Evolutionary conservation across 2,113 vertebrate species (phyloP).

Genomic region (Rhinoderma darwinii): DNA sequence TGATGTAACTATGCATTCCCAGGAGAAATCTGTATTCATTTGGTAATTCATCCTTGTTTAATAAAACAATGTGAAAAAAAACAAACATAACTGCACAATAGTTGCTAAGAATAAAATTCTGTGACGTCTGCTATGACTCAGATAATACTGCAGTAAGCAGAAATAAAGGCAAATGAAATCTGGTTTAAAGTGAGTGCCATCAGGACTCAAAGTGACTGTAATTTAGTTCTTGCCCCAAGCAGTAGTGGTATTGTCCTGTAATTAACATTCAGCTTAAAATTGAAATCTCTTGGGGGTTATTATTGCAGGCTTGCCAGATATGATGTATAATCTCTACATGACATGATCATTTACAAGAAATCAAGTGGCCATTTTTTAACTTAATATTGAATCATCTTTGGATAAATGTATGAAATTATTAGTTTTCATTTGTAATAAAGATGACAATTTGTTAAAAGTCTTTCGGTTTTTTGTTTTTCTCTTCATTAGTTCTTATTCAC

Average conservation of each 20-base stretch:
- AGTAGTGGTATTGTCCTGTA: background rate
- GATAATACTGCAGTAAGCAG: background rate
- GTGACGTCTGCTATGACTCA: slow-evolving; percentile 13
- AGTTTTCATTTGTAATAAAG: too few relatives aligned
- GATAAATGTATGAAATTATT: too few relatives aligned
- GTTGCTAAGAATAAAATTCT: background rate
- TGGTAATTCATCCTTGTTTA: background rate
- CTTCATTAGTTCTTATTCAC: too few relatives aligned
- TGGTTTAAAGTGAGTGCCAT: background rate
- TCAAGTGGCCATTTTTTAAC: background rate
- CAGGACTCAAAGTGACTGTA: background rate
- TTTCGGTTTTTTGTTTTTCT: too few relatives aligned
- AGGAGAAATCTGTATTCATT: background rate
- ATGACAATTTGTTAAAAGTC: too few relatives aligned
- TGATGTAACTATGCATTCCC: background rate
- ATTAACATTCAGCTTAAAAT: background rate
- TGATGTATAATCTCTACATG: background rate
- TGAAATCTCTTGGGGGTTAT: background rate
- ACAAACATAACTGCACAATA: background rate
- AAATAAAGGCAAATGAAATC: background rate
- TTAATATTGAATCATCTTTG: background rate
- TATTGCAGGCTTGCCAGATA: background rate
- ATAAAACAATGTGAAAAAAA: slow-evolving; percentile 1
- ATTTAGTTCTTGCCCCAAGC: slow-evolving; percentile 16
- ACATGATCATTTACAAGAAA: background rate